phyloP scores from a whole-genome alignment of 2,113 vertebrate species.

The Microcebus ravelobensis region DNA sequence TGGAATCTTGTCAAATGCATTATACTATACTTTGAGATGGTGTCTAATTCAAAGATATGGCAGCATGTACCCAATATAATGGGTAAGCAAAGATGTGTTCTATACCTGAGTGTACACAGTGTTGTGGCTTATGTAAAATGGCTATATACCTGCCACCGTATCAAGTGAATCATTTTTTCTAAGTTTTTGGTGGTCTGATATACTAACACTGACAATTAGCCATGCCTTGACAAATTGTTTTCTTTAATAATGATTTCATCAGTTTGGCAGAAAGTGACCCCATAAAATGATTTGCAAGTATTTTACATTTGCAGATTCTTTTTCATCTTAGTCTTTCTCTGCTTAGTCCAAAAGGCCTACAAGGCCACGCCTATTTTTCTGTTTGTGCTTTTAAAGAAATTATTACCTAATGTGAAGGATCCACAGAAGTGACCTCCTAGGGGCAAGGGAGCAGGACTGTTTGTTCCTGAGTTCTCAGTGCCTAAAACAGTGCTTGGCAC shows the following conservation, averaged over 20 bases:
- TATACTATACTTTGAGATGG: background rate
- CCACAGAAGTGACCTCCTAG: background rate
- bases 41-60: background rate
- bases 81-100: background rate
- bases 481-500: background rate
- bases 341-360: background rate
- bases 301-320: background rate
- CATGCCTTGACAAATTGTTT: background rate
- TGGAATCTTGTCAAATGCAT: constrained; percentile 11
- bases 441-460: background rate
- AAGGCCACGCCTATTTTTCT: background rate
- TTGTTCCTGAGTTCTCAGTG: background rate
- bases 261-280: background rate
- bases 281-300: constrained; percentile 5
- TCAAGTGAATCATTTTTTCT: constrained; percentile 2
- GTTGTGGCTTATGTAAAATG: background rate
- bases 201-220: background rate
- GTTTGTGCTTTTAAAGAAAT: constrained; percentile 3
- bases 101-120: background rate
- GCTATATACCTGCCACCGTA: background rate
- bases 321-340: background rate
- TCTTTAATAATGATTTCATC: constrained; percentile 32
- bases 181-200: background rate
- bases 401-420: background rate
- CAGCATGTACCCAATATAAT: background rate